Percentiles rank a stretch among this genome's conserved stretches.
These are phyloP conservation scores for Phrynocephalus versicolor DNA, from an alignment of 2,113 vertebrate species.

Conservation along the genomic window DNA sequence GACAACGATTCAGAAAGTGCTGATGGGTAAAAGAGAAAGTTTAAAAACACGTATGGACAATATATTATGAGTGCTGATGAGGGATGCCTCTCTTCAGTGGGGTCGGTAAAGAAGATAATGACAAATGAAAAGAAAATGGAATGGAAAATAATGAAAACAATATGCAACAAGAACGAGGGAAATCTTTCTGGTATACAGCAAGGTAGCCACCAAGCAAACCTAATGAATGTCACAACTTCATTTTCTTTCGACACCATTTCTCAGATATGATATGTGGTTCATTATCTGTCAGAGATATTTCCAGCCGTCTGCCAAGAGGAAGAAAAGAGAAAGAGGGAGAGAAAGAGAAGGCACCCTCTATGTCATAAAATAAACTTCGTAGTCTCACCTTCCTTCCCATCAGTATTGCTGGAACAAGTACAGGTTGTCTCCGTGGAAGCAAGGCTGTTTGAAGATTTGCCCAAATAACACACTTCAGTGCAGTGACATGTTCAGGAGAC, in stretches of 20 bases:
- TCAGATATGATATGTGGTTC: conserved; percentile 59
- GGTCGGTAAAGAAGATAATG: conserved; percentile 30
- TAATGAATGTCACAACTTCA: conserved; percentile 55
- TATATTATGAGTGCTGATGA: conserved; percentile 43
- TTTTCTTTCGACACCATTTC: conserved; percentile 49
- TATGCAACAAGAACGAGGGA: conserved; percentile 41
- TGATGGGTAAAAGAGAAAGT: conserved; percentile 25
- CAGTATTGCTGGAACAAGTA: conserved; percentile 1
- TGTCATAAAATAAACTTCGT: conserved; percentile 45
- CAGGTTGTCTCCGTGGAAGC: conserved; percentile 39
- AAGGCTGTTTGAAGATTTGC: conserved; percentile 25
- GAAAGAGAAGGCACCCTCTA: too few species aligned
- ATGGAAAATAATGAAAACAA: conserved; percentile 45
- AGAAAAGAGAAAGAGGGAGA: background rate
- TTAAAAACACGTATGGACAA: conserved; percentile 50
- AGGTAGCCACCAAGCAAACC: conserved; percentile 57
- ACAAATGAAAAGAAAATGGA: conserved; percentile 6
- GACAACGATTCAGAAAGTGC: conserved; percentile 38
- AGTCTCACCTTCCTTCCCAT: background rate
- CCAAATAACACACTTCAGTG: conserved; percentile 22
- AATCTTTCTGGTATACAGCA: conserved; percentile 42
- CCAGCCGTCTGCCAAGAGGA: conserved; percentile 26
- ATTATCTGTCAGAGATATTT: conserved; percentile 57
- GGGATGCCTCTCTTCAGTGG: conserved; percentile 49
- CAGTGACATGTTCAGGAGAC: conserved; percentile 26